A percentile compares a stretch with the other conserved stretches of the same genome.
Evolutionary conservation across 2,888 invertebrate genomes (phyloP).

Genomic region (Acanthacorydalis orientalis): DNA sequence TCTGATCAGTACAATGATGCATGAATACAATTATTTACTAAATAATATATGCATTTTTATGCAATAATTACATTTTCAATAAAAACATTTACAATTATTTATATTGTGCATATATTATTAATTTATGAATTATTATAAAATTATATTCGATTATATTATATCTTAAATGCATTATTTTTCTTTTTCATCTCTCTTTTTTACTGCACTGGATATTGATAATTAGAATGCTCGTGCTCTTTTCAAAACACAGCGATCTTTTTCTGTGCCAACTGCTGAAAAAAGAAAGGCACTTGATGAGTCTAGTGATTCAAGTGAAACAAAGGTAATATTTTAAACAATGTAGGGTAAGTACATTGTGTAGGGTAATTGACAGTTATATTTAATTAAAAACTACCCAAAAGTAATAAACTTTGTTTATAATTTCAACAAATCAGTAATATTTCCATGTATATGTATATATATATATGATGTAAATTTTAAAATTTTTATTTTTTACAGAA

Average conservation of each 20-base stretch:
- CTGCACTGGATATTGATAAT: neutral
- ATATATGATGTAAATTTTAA: too few species aligned
- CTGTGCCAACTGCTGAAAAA: conserved; percentile 81
- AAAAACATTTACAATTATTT: neutral
- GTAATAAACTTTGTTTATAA: neutral
- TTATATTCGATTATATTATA: neutral
- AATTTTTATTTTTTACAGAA: too few species aligned
- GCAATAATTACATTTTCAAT: too few species aligned
- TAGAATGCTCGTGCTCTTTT: conserved; percentile 62
- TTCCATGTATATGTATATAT: neutral
- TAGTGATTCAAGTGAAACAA: conserved; percentile 17
- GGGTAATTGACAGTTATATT: neutral
- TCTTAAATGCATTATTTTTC: too few species aligned
- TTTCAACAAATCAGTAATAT: too few species aligned
- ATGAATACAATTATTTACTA: too few species aligned
- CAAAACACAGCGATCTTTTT: conserved; percentile 84
- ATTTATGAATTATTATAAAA: neutral
- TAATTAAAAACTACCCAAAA: neutral
- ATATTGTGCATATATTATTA: neutral
- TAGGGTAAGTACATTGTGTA: neutral
- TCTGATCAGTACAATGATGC: too few species aligned
- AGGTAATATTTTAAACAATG: conserved; percentile 21
- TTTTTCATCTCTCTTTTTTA: too few species aligned
- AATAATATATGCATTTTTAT: too few species aligned
- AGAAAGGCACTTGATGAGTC: conserved; percentile 30